These are phyloP conservation scores for Arvicola amphibius DNA, from an alignment of 2,797 vertebrate genomes.

Conservation along the genomic window DNA sequence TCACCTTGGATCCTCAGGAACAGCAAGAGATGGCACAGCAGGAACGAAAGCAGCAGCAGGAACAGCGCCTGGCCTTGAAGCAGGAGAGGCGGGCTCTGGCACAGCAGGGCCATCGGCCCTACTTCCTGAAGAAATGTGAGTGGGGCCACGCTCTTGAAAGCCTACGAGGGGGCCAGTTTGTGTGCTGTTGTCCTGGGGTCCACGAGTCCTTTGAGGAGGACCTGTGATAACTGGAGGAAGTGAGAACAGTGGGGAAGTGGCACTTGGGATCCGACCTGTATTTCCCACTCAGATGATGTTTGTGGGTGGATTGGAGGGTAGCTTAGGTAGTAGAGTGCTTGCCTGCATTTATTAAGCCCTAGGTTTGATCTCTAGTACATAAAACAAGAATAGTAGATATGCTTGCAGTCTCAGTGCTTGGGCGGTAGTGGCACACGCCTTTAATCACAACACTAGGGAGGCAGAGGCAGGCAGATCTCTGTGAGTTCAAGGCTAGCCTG, in stretches of 20 bases:
- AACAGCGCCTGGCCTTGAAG: conserved; percentile 91
- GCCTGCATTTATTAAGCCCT: neutral
- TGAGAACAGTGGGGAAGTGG: neutral
- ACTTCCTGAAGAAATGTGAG: conserved; percentile 96
- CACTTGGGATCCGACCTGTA: neutral
- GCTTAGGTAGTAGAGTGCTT: neutral
- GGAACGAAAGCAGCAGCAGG: conserved; percentile 87
- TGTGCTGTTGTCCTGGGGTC: neutral
- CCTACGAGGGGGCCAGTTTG: neutral
- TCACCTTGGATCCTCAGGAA: conserved; percentile 85
- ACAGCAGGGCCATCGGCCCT: conserved; percentile 91
- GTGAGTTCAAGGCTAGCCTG: too few relatives aligned
- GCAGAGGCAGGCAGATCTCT: too few relatives aligned
- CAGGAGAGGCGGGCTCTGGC: conserved; percentile 90
- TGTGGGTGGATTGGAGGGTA: neutral
- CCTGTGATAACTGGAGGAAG: neutral
- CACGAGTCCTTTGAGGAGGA: neutral
- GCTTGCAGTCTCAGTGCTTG: neutral
- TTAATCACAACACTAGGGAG: too few relatives aligned
- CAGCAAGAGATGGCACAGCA: conserved; percentile 92
- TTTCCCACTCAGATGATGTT: neutral
- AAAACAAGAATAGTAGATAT: neutral
- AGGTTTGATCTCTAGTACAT: neutral
- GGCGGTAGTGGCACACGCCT: too few relatives aligned
- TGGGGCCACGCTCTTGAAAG: neutral